Conservation (phyloP, 2,113 vertebrate species). For the Zosterops borbonicus region DNA sequence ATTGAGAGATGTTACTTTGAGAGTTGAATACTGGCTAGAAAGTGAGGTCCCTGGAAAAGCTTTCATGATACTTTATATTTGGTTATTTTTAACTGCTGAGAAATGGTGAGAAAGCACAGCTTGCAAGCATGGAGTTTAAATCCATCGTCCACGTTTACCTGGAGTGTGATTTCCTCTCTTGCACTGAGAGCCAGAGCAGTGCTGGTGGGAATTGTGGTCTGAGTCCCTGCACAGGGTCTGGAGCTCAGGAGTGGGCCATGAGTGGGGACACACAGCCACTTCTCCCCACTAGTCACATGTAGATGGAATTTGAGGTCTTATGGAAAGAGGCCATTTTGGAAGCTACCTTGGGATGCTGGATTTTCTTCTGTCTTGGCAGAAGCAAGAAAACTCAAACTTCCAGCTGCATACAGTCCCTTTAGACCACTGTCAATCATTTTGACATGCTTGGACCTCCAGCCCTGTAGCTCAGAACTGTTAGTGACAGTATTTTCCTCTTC, state of each 20-base stretch:
- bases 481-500: not conserved
- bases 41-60: not conserved
- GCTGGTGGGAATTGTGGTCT: not conserved
- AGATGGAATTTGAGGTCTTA: not conserved
- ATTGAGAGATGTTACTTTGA: not conserved
- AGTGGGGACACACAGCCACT: not conserved
- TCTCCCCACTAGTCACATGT: rapidly evolving
- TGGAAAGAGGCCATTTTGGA: not conserved
- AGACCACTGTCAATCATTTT: not conserved
- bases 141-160: not conserved
- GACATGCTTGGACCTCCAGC: not conserved
- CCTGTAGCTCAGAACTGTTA: not conserved
- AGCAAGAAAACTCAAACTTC: not conserved
- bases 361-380: not conserved
- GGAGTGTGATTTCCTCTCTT: not conserved
- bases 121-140: not conserved
- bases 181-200: not conserved
- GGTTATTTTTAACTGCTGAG: not conserved
- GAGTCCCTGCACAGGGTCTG: not conserved
- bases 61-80: not conserved
- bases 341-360: not conserved
- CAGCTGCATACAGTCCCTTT: not conserved
- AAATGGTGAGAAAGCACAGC: not conserved
- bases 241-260: not conserved
- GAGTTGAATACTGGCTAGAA: not conserved